Percentiles rank a stretch among this genome's conserved stretches.
phyloP scores from a whole-genome alignment of 2,797 vertebrate species.

The Galagoides demidoff region DNA sequence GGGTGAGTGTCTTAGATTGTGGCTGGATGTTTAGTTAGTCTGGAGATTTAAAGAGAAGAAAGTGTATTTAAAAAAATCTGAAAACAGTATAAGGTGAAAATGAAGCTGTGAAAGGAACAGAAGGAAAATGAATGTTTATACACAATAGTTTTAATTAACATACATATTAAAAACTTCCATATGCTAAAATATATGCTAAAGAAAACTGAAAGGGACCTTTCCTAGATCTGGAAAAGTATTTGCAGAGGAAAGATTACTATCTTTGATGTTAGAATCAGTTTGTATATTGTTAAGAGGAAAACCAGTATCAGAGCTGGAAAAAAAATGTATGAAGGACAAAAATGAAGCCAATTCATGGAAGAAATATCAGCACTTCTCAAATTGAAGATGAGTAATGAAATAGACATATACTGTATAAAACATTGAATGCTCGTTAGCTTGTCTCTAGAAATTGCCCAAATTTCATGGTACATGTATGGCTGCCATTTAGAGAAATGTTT shows the following conservation, averaged over 20 bases:
- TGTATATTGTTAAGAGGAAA: conserved; percentile 49
- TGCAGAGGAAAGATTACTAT: neutral
- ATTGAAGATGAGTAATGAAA: neutral
- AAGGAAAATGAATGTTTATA: conserved; percentile 43
- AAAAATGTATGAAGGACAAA: conserved; percentile 3
- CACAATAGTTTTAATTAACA: conserved; percentile 19
- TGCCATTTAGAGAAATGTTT: neutral
- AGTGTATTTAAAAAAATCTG: neutral
- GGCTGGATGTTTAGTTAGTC: neutral
- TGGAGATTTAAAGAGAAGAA: conserved; percentile 21
- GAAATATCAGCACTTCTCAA: neutral
- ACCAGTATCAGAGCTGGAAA: neutral
- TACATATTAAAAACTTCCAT: neutral
- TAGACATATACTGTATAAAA: neutral
- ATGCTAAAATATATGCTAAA: neutral
- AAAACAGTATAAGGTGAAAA: conserved; percentile 8
- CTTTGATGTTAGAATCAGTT: neutral
- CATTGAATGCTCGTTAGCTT: neutral
- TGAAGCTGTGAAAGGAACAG: neutral
- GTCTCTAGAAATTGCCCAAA: neutral
- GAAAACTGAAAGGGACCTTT: neutral
- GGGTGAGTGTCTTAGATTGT: neutral
- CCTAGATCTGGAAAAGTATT: conserved; percentile 9
- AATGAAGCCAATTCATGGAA: neutral
- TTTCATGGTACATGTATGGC: neutral